Evolutionary conservation across 2,888 invertebrate genomes (phyloP).

Genomic region (Hanleya hanleyi): DNA sequence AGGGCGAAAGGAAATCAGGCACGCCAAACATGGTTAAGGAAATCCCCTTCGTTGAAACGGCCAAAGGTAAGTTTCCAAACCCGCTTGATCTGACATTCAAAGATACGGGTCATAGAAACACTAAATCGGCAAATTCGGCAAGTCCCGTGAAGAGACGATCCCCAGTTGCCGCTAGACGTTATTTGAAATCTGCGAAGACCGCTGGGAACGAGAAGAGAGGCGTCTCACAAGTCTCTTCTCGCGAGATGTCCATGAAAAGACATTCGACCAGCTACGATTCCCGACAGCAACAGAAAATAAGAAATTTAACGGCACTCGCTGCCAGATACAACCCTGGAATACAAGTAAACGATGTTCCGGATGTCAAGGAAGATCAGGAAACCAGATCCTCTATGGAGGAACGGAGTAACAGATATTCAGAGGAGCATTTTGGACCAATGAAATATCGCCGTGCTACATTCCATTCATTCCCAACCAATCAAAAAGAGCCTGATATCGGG

Average conservation of each 20-base stretch:
- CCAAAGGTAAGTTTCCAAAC: no score
- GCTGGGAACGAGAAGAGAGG: no score
- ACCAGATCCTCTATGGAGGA: no score
- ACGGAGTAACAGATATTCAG: not conserved
- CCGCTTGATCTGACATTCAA: not conserved
- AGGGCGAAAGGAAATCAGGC: slow-evolving; percentile 6
- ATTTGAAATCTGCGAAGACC: not conserved
- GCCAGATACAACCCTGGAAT: not conserved
- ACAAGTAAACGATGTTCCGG: not conserved
- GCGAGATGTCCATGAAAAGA: no score
- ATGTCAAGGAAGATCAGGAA: not conserved
- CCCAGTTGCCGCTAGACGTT: not conserved
- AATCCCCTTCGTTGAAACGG: no score
- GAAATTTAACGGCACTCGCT: not conserved
- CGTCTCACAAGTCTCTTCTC: no score
- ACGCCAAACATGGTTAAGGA: not conserved
- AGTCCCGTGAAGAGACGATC: not conserved
- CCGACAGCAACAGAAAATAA: no score
- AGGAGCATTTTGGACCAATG: not conserved
- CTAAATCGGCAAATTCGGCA: no score
- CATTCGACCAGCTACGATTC: no score
- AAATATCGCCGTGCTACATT: not conserved
- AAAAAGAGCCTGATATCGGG: not conserved
- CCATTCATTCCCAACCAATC: not conserved
- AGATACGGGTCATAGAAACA: not conserved